Conservation (phyloP, 2,797 vertebrate genomes). For the Fistularia tabacaria region DNA sequence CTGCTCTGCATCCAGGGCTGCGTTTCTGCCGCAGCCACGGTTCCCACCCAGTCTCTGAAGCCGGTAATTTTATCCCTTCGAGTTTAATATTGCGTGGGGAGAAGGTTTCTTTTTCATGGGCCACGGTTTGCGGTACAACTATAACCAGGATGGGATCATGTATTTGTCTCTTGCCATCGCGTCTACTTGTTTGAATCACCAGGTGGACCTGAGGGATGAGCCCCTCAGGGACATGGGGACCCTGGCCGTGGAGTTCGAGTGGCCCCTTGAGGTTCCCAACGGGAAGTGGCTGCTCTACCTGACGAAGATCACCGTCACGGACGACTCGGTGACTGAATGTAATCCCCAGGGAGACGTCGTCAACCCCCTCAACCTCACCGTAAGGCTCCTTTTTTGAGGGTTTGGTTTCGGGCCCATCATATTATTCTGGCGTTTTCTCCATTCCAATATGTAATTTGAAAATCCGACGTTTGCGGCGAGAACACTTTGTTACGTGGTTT, state of each 20-base stretch:
- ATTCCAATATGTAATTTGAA: too few species aligned
- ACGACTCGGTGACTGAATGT: slow-evolving; percentile 72
- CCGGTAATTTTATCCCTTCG: slow-evolving; percentile 21
- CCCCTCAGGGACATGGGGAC: slow-evolving; percentile 78
- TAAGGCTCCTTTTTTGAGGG: slow-evolving; percentile 64
- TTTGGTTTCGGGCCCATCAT: too few species aligned
- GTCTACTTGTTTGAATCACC: slow-evolving; percentile 6
- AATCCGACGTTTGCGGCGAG: too few species aligned
- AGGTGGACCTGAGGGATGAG: slow-evolving; percentile 76
- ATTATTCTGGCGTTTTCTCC: too few species aligned
- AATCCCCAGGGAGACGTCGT: slow-evolving; percentile 76
- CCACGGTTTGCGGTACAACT: slow-evolving; percentile 49
- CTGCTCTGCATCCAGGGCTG: slow-evolving; percentile 30
- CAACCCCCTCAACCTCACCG: slow-evolving; percentile 85
- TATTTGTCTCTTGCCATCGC: slow-evolving; percentile 28
- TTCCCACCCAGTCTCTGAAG: slow-evolving; percentile 53
- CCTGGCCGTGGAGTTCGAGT: slow-evolving; percentile 84
- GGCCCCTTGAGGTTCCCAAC: slow-evolving; percentile 87
- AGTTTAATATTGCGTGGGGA: slow-evolving; percentile 46
- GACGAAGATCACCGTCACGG: slow-evolving; percentile 77
- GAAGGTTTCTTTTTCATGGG: slow-evolving; percentile 38
- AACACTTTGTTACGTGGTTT: too few species aligned
- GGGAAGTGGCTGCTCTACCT: slow-evolving; percentile 98
- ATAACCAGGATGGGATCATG: slow-evolving; percentile 41
- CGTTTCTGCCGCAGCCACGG: too few species aligned